Conservation (phyloP, 2,113 vertebrate genomes). For the Sprattus sprattus region DNA sequence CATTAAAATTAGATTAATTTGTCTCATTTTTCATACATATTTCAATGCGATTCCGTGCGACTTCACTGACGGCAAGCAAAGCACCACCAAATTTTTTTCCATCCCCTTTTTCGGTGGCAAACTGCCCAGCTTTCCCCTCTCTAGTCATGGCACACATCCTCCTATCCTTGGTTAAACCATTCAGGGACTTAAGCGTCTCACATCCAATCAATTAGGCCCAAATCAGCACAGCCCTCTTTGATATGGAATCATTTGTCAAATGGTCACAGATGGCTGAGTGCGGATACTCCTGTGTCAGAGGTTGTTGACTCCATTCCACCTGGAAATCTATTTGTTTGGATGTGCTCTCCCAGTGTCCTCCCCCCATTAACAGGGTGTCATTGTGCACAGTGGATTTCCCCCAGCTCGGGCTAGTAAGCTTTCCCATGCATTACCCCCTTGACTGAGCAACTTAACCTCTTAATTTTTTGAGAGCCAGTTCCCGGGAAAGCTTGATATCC, state of each 20-base stretch:
- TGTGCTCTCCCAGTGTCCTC: constrained; percentile 57
- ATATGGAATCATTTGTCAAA: constrained; percentile 79
- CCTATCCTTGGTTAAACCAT: constrained; percentile 70
- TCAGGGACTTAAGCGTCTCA: constrained; percentile 74
- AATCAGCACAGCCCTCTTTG: constrained; percentile 73
- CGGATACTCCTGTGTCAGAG: constrained; percentile 66
- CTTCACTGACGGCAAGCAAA: constrained; percentile 27
- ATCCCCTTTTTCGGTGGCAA: constrained; percentile 31
- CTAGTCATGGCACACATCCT: constrained; percentile 49
- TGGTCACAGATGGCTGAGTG: constrained; percentile 66
- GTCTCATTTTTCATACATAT: constrained; percentile 39
- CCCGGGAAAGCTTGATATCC: constrained; percentile 46
- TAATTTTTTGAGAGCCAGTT: constrained; percentile 56
- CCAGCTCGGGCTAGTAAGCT: constrained; percentile 49
- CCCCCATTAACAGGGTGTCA: constrained; percentile 67
- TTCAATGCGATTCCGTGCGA: constrained; percentile 39
- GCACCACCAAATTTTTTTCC: constrained; percentile 12
- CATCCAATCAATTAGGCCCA: constrained; percentile 76
- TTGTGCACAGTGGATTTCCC: constrained; percentile 60
- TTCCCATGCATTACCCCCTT: constrained; percentile 47
- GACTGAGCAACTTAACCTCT: constrained; percentile 62
- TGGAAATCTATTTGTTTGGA: constrained; percentile 68
- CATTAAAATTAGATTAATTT: constrained; percentile 39
- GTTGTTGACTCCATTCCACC: constrained; percentile 59
- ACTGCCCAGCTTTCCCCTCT: constrained; percentile 42